A percentile compares a stretch with the other conserved stretches of the same genome.
Conservation (phyloP, 1,140 invertebrate genomes). For the Drosophila tristis region DNA sequence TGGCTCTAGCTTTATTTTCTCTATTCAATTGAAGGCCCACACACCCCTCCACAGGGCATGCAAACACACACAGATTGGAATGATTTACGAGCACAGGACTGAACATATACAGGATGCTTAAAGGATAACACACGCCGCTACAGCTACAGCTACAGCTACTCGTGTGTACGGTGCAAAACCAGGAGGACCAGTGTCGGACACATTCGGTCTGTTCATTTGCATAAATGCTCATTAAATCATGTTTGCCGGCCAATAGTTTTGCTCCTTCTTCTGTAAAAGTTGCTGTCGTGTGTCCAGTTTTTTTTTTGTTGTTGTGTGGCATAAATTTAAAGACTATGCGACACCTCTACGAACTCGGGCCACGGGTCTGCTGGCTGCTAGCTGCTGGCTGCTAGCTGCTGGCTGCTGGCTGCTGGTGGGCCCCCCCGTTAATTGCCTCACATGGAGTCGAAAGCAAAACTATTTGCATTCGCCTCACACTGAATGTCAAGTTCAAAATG, state of each 20-base stretch:
- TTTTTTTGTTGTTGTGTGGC: neutral
- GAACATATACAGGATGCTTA: conserved; percentile 39
- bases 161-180: neutral
- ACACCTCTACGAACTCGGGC: conserved; percentile 19
- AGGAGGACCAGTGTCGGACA: conserved; percentile 33
- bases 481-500: conserved; percentile 81
- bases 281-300: conserved; percentile 63
- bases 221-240: conserved; percentile 82
- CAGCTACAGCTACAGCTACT: no score
- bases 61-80: conserved; percentile 52
- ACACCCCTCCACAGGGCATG: conserved; percentile 39
- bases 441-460: conserved; percentile 41
- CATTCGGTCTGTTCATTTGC: conserved; percentile 63
- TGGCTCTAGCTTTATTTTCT: conserved; percentile 19
- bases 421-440: conserved; percentile 37
- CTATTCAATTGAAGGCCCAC: conserved; percentile 45
- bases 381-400: neutral
- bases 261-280: conserved; percentile 37
- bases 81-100: conserved; percentile 64
- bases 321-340: conserved; percentile 27
- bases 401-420: neutral
- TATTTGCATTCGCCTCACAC: conserved; percentile 55
- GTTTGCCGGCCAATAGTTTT: conserved; percentile 48
- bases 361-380: neutral
- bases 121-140: conserved; percentile 44